Evolutionary conservation across 2,113 vertebrate genomes (phyloP), one percentile per base, ranked within the genome.

Genomic region (Paratilapia polleni): DNA sequence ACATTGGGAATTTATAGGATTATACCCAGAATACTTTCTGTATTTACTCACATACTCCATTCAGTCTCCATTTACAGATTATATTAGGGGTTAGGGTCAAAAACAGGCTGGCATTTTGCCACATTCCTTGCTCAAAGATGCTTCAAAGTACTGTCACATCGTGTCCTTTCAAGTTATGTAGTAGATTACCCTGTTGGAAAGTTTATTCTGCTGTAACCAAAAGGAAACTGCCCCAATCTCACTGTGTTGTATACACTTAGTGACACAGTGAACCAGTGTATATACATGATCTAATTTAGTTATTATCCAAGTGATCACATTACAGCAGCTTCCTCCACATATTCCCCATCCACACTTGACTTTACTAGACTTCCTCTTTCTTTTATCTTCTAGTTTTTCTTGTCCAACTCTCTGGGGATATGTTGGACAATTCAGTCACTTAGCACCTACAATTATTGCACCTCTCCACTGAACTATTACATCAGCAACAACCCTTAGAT

Each of bases 391-490:
- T 59, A 26, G n/a, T 47, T 60, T 70, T 77, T 77, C 58, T 70
- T 47, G 31, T 54, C 31, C 12, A 20, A 70, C 41, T 9, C 75
- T 68, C 80, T 73, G 1, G 1, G 75, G 66, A 7, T 20, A 5
- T 49, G 36, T 60, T 15, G 6, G 66, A 79, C 68, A 24, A 43
- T 75, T 86, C 64, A 43, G 74, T 80, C 82, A 68, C 58, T 85
- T 60, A 77, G 43, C 49, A 22, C 73, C 74, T 77, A 47, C 49
- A 61, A 84, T 73, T 57, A 77, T 91, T 91, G 78, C 86, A 82
- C 34, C 15, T 36, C 76, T 80, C 60, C 77, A 80, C 2, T 87
- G 52, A 83, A 73, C 78, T 88, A 4, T 92, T 91, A 17, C 88
- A 81, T 89, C 90, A 93, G 64, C 24, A 6, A n/a, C 52, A 77